Conservation (phyloP, 2,888 invertebrate species). For the Orgyia antiqua region DNA sequence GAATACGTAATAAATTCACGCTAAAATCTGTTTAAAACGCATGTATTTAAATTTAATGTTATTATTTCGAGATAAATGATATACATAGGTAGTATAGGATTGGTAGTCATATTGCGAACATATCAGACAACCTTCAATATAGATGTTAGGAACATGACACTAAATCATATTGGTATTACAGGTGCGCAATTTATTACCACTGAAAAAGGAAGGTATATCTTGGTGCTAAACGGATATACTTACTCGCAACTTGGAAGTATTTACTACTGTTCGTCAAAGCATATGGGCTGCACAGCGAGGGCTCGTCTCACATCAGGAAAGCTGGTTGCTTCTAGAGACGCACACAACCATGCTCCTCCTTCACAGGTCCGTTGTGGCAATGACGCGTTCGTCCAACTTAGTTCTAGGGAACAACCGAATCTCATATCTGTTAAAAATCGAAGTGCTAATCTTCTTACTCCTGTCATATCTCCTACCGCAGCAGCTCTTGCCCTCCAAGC, state of each 20-base stretch:
- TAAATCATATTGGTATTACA: conserved; percentile 42
- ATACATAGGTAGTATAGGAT: too few relatives aligned
- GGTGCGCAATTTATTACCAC: conserved; percentile 72
- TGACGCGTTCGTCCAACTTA: conserved; percentile 66
- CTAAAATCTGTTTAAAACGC: too few relatives aligned
- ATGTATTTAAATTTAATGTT: too few relatives aligned
- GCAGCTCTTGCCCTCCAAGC: conserved; percentile 59
- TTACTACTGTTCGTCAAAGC: conserved; percentile 72
- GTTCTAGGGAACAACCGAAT: conserved; percentile 41
- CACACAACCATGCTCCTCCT: conserved; percentile 68
- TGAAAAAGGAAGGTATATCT: conserved; percentile 69
- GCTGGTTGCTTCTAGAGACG: conserved; percentile 60
- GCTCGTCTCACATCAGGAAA: conserved; percentile 58
- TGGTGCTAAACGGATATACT: conserved; percentile 67
- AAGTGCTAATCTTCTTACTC: conserved; percentile 42
- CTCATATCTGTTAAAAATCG: conserved; percentile 24
- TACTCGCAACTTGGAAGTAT: conserved; percentile 72
- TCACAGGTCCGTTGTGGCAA: conserved; percentile 71
- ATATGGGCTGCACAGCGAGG: conserved; percentile 66
- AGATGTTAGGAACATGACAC: too few relatives aligned
- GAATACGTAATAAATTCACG: too few relatives aligned
- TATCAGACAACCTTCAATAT: too few relatives aligned
- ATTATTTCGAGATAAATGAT: too few relatives aligned
- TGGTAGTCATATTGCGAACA: too few relatives aligned
- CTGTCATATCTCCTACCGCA: conserved; percentile 46